A percentile compares a stretch with the other conserved stretches of the same genome.
These are phyloP conservation scores for Aphaenogaster ashmeadi DNA, from an alignment of 1,140 invertebrate species.

Conservation along the genomic window DNA sequence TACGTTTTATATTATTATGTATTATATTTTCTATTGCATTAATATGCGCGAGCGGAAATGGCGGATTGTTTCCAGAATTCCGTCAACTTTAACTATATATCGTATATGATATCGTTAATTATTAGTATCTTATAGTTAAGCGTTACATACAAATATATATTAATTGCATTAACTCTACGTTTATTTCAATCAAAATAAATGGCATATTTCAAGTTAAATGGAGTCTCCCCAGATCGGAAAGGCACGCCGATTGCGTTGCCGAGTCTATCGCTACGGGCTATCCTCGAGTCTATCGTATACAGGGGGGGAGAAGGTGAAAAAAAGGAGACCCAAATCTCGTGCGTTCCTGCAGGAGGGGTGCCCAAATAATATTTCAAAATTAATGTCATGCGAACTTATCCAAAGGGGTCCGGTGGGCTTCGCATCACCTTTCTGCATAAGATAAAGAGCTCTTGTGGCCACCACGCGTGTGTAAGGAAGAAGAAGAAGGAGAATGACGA, in stretches of 20 bases:
- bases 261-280: conserved; percentile 7
- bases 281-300: background rate
- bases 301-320: background rate
- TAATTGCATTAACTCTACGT: background rate
- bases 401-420: conserved; percentile 73
- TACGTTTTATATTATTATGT: background rate
- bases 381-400: conserved; percentile 79
- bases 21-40: no score
- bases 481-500: conserved; percentile 27
- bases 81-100: background rate
- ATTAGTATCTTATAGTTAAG: background rate
- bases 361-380: conserved; percentile 84
- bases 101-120: background rate
- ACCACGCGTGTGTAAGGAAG: conserved; percentile 68
- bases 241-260: background rate
- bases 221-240: background rate
- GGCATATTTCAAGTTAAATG: background rate
- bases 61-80: background rate
- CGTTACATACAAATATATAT: background rate
- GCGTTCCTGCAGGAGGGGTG: conserved; percentile 53
- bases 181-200: background rate
- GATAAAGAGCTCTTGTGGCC: conserved; percentile 74
- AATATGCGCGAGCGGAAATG: background rate
- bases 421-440: conserved; percentile 76
- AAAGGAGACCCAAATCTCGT: conserved; percentile 25